A percentile compares a stretch with the other conserved stretches of the same genome.
phyloP scores from a whole-genome alignment of 1,140 invertebrate genomes.

The Temnothorax longispinosus region DNA sequence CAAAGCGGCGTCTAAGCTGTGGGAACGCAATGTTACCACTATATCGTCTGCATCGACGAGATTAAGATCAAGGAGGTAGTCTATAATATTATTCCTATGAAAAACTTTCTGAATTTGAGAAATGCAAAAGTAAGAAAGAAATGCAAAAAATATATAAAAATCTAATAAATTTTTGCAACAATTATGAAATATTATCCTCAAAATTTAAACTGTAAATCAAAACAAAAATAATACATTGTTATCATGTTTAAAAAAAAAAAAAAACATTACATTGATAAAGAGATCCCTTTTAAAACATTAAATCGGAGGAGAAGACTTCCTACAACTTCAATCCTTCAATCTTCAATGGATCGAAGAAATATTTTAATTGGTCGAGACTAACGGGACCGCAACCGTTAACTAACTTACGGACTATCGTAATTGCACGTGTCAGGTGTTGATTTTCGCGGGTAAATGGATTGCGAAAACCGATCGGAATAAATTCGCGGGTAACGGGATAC shows the following conservation, averaged over 20 bases:
- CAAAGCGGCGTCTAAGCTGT: background rate
- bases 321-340: background rate
- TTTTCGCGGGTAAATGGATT: constrained; percentile 33
- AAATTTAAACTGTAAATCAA: no score
- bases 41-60: background rate
- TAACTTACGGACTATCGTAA: constrained; percentile 23
- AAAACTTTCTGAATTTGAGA: background rate
- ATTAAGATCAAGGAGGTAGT: background rate
- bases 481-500: constrained; percentile 65
- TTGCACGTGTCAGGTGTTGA: constrained; percentile 43
- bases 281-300: no score
- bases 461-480: constrained; percentile 57
- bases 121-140: no score
- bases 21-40: background rate
- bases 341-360: background rate
- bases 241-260: no score
- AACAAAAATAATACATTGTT: no score
- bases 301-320: background rate
- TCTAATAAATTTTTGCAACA: no score
- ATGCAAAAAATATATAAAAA: no score
- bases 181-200: no score
- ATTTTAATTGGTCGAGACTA: background rate
- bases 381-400: constrained; percentile 9
- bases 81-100: background rate
- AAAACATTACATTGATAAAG: no score